These are phyloP conservation scores for Pantherophis alleghaniensis DNA, from an alignment of 2,797 vertebrate species.

Conservation along the genomic window DNA sequence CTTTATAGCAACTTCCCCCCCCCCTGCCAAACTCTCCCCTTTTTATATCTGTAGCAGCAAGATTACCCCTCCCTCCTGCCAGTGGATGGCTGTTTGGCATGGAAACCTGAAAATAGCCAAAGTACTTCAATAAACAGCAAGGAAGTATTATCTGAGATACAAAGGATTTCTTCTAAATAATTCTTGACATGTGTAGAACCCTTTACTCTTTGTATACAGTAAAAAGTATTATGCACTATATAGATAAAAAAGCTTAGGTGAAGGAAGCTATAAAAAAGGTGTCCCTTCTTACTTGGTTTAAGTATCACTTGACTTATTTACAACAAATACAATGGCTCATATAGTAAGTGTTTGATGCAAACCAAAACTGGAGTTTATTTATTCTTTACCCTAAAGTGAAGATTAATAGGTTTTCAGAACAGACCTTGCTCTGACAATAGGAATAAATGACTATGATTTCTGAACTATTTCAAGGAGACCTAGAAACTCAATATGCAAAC, in stretches of 20 bases:
- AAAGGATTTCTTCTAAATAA: neutral
- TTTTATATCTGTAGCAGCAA: neutral
- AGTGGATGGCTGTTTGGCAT: neutral
- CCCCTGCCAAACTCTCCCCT: neutral
- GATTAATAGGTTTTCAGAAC: conserved; percentile 77
- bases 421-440: conserved; percentile 81
- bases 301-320: conserved; percentile 63
- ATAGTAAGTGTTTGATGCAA: conserved; percentile 69
- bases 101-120: neutral
- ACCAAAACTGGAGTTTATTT: conserved; percentile 68
- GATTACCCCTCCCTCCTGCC: neutral
- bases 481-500: conserved; percentile 79
- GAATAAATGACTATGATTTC: conserved; percentile 79
- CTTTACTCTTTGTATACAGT: neutral
- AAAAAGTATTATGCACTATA: conserved; percentile 35
- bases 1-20: neutral
- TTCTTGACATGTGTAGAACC: neutral
- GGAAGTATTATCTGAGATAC: neutral
- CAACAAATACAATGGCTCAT: conserved; percentile 54
- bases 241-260: conserved; percentile 37
- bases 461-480: conserved; percentile 79
- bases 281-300: conserved; percentile 42
- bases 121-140: neutral
- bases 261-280: conserved; percentile 49
- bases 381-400: conserved; percentile 73